A percentile compares a stretch with the other conserved stretches of the same genome.
Conservation (phyloP, 1,140 invertebrate species). For the Eurosta solidaginis region DNA sequence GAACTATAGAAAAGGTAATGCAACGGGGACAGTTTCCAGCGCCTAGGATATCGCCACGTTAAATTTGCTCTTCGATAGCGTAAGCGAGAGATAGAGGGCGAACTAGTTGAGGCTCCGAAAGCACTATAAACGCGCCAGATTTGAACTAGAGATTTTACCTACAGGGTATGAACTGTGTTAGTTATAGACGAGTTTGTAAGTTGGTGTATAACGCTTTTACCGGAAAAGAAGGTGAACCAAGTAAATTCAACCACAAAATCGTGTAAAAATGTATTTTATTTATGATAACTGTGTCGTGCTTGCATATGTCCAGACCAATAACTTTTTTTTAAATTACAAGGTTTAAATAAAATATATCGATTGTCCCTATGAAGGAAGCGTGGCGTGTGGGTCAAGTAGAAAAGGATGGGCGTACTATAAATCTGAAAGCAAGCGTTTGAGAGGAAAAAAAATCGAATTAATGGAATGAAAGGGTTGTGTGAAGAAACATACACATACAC, state of each 20-base stretch:
- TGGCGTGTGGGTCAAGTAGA: neutral
- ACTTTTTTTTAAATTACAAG: slow-evolving; percentile 38
- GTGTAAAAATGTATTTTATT: slow-evolving; percentile 35
- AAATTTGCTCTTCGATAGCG: too few species aligned
- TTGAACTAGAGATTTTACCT: too few species aligned
- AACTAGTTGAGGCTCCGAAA: too few species aligned
- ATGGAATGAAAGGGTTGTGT: slow-evolving; percentile 19
- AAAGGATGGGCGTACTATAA: slow-evolving; percentile 1
- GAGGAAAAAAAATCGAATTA: neutral
- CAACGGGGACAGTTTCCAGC: too few species aligned
- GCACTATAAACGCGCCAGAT: too few species aligned
- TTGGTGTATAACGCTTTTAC: neutral
- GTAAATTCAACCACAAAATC: slow-evolving; percentile 34
- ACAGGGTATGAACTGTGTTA: too few species aligned
- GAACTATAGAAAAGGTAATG: too few species aligned
- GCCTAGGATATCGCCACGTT: too few species aligned
- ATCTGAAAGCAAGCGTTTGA: neutral
- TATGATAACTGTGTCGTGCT: slow-evolving; percentile 31
- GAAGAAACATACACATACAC: neutral
- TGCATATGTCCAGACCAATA: slow-evolving; percentile 38
- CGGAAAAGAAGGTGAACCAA: slow-evolving; percentile 23
- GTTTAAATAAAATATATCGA: slow-evolving; percentile 28
- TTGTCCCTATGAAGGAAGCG: neutral
- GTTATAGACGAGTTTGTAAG: too few species aligned
- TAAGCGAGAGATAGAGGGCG: too few species aligned